Percentiles rank a stretch among this genome's conserved stretches.
Evolutionary conservation across 2,888 invertebrate species (phyloP).

Genomic region (Xylophagus ater): DNA sequence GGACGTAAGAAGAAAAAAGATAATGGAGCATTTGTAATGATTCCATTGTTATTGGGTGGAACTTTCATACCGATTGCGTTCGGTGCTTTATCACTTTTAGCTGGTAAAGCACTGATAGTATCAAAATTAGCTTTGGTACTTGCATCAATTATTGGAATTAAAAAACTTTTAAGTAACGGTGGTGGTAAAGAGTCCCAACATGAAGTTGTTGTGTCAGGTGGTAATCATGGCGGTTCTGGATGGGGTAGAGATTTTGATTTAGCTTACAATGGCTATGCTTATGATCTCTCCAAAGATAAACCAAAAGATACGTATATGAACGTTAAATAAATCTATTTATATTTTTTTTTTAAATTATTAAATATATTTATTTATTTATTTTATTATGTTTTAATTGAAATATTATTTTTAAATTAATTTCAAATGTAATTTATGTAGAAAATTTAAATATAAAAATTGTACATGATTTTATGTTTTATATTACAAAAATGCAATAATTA

Average conservation of each 20-base stretch:
- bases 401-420: too few species aligned
- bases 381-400: too few species aligned
- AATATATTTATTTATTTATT: too few species aligned
- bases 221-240: slow-evolving; percentile 55
- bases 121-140: slow-evolving; percentile 72
- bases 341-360: too few species aligned
- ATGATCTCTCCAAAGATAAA: slow-evolving; percentile 35
- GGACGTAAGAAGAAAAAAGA: slow-evolving; percentile 52
- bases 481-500: too few species aligned
- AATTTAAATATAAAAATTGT: too few species aligned
- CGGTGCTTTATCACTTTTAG: slow-evolving; percentile 68
- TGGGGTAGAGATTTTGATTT: slow-evolving; percentile 59
- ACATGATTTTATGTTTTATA: too few species aligned
- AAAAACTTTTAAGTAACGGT: slow-evolving; percentile 62
- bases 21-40: slow-evolving; percentile 56
- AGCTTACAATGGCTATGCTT: slow-evolving; percentile 47
- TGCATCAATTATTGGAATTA: slow-evolving; percentile 74
- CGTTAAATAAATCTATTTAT: too few species aligned
- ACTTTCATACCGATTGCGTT: slow-evolving; percentile 72
- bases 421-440: too few species aligned
- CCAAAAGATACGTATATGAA: too few species aligned
- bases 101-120: slow-evolving; percentile 76
- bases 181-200: slow-evolving; percentile 53
- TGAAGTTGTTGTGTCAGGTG: slow-evolving; percentile 60
- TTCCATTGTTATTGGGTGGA: slow-evolving; percentile 68